Base-by-base conservation (phyloP, 2,888 invertebrate species). In the Eulithis prunata region DNA sequence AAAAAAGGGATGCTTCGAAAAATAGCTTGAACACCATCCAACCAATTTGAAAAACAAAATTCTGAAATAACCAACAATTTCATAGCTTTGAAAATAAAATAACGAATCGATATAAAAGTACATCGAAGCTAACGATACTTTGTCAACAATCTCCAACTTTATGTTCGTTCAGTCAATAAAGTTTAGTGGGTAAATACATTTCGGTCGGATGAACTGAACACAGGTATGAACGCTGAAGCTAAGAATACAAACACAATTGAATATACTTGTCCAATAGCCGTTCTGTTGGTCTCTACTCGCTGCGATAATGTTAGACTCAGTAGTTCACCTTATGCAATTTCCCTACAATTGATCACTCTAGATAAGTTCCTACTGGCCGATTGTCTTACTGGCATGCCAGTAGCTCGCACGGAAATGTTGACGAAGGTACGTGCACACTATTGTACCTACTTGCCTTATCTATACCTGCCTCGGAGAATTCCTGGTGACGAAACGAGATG, bases 31-130 rank as follows among this genome's bases (percentile, higher is more conserved):
- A 59, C n/a, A 14, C 21, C 21, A 28, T 8, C 12, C 28, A 43
- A 41, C 14, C 32, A 47, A 57, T 46, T 46, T 57, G 4, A 36
- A 38, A 36, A 57, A 38, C 32, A 32, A 47, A 57, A 57, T n/a
- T 49, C 38, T 36, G 12, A 14, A 4, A 57, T 10, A 41, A 49
- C 13, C 36, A 14, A 41, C 47, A 47, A 13, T 41, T 21, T 49
- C 36, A 41, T 63, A 13, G 46, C 38, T 53, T 21, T 36, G 58
- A 63, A 64, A 71, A 76, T 74, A 71, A 71, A 77, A 77, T 77
- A 77, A 74, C 72, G 73, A 71, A 59, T 49, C 51, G 46, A 57
- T 57, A 57, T 45, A 52, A 57, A 36, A 62, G 45, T 52, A 45
- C 46, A 32, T 32, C 46, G 21, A 38, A 43, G 52, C 36, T 62